These are phyloP conservation scores for Gambelia wislizenii DNA, from an alignment of 2,797 vertebrate species.

Conservation along the genomic window DNA sequence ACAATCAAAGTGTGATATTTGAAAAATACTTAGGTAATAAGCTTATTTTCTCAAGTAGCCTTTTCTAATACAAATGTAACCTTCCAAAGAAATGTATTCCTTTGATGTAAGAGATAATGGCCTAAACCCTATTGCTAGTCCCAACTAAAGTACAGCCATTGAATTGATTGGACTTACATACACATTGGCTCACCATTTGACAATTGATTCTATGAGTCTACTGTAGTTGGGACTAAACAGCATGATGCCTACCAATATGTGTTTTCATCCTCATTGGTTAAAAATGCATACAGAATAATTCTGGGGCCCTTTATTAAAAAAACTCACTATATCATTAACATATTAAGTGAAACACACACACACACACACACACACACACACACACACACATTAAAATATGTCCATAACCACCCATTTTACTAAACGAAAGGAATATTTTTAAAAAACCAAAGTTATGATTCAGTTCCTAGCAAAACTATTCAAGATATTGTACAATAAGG, in stretches of 20 bases:
- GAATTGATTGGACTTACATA: no score
- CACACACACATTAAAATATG: conserved; percentile 35
- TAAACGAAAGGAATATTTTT: conserved; percentile 42
- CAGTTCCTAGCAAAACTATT: not conserved
- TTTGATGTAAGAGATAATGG: conserved; percentile 61
- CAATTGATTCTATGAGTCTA: no score
- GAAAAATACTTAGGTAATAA: conserved; percentile 58
- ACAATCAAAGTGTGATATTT: conserved; percentile 59
- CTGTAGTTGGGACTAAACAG: no score
- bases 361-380: conserved; percentile 21
- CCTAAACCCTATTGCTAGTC: no score
- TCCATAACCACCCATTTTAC: not conserved
- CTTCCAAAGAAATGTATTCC: conserved; percentile 60
- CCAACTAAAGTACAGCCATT: no score
- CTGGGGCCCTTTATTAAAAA: conserved; percentile 66
- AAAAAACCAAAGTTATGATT: not conserved
- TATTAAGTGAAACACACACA: conserved; percentile 46
- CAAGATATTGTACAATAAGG: not conserved
- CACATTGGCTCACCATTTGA: no score
- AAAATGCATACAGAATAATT: conserved; percentile 80
- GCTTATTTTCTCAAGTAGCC: conserved; percentile 54
- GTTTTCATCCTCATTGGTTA: conserved; percentile 76
- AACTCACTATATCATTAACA: conserved; percentile 74
- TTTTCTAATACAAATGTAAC: conserved; percentile 62
- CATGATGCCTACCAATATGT: conserved; percentile 44